Conservation (phyloP, 2,888 invertebrate species). For the Clepsis dumicolana region DNA sequence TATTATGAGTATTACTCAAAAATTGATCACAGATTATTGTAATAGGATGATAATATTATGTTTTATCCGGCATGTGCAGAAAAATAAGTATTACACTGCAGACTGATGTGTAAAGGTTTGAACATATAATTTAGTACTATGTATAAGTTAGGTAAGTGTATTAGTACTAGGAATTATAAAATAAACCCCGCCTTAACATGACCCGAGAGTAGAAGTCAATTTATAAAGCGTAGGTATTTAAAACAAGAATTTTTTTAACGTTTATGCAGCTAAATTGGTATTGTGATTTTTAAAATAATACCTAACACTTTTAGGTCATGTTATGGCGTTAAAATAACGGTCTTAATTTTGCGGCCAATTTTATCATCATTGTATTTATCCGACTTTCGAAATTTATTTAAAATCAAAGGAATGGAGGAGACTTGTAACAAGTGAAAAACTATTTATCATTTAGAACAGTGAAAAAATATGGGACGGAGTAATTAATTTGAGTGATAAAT, state of each 20-base stretch:
- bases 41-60: not conserved
- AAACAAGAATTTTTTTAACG: slow-evolving; percentile 1
- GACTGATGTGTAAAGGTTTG: slow-evolving; percentile 82
- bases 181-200: slow-evolving; percentile 29
- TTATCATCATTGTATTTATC: slow-evolving; percentile 24
- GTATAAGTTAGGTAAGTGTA: slow-evolving; percentile 71
- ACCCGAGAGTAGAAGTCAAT: slow-evolving; percentile 33
- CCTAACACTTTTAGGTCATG: slow-evolving; percentile 30
- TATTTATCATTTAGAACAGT: not conserved
- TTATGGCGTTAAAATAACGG: slow-evolving; percentile 22
- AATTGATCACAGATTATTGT: not conserved
- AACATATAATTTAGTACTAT: slow-evolving; percentile 55
- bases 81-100: slow-evolving; percentile 65
- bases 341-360: slow-evolving; percentile 33
- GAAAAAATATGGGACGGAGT: not conserved
- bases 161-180: slow-evolving; percentile 52
- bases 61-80: slow-evolving; percentile 25
- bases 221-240: slow-evolving; percentile 21
- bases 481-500: not conserved
- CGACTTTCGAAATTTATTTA: slow-evolving; percentile 5
- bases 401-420: not conserved
- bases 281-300: not conserved
- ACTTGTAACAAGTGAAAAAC: not conserved
- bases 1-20: not conserved
- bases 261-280: slow-evolving; percentile 1